Conservation (phyloP, 2,888 invertebrate genomes). For the Thereva unica region DNA sequence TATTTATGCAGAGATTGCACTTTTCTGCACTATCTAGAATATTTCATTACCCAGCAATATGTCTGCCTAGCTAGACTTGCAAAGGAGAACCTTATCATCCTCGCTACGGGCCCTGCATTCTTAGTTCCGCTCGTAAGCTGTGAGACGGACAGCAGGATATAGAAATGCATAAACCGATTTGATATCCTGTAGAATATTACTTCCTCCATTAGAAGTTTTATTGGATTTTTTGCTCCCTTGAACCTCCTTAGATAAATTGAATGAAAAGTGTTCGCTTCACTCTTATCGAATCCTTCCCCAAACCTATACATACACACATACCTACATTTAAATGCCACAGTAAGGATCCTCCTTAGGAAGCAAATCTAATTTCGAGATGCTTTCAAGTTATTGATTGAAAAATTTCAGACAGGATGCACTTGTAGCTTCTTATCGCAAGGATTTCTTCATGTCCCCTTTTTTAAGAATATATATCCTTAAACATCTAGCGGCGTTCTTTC, state of each 20-base stretch:
- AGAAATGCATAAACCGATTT: slow-evolving; percentile 40
- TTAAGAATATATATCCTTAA: too few species aligned
- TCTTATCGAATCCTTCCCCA: slow-evolving; percentile 17
- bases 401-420: slow-evolving; percentile 33
- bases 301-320: too few species aligned
- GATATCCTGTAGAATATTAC: slow-evolving; percentile 41
- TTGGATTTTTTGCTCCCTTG: slow-evolving; percentile 38
- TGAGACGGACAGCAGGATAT: slow-evolving; percentile 33
- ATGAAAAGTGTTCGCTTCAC: slow-evolving; percentile 31
- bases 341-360: slow-evolving; percentile 16
- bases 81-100: too few species aligned
- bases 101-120: too few species aligned
- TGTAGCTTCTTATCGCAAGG: slow-evolving; percentile 26
- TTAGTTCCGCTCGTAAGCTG: slow-evolving; percentile 4
- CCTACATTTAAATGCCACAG: slow-evolving; percentile 19
- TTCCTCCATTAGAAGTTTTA: slow-evolving; percentile 40
- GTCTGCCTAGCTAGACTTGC: too few species aligned
- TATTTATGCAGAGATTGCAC: too few species aligned
- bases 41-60: too few species aligned
- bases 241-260: slow-evolving; percentile 33
- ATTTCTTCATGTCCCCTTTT: slow-evolving; percentile 15
- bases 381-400: slow-evolving; percentile 34
- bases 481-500: background rate
- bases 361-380: slow-evolving; percentile 33
- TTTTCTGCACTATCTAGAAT: too few species aligned